A percentile compares a stretch with the other conserved stretches of the same genome.
phyloP scores from a whole-genome alignment of 2,888 invertebrate species.

The Mimumesa dahlbomi region DNA sequence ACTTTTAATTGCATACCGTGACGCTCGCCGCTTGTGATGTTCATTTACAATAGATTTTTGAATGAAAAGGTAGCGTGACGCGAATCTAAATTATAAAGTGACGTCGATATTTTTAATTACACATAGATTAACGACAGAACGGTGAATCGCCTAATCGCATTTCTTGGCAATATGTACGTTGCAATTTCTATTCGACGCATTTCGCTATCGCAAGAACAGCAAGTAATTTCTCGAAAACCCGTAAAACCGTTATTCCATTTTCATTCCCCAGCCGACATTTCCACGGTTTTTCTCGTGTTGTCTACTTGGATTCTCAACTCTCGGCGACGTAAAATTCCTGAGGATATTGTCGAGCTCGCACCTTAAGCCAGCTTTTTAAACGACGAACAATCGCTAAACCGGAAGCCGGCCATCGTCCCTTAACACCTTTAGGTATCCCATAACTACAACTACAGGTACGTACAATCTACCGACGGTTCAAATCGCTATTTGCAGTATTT shows the following conservation, averaged over 20 bases:
- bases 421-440: conserved; percentile 27
- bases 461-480: conserved; percentile 6
- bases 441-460: not conserved
- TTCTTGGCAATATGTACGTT: not conserved
- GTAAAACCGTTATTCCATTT: not conserved
- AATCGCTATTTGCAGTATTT: conserved; percentile 18
- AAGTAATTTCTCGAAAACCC: not conserved
- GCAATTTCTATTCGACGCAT: not conserved
- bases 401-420: conserved; percentile 13
- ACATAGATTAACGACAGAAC: too few species aligned
- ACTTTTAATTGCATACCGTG: too few species aligned
- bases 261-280: not conserved
- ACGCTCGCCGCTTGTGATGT: too few species aligned
- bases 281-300: conserved; percentile 19
- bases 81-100: too few species aligned
- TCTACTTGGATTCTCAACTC: conserved; percentile 30
- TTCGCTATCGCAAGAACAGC: not conserved
- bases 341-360: conserved; percentile 33
- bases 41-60: too few species aligned
- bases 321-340: conserved; percentile 21
- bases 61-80: too few species aligned
- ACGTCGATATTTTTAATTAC: too few species aligned
- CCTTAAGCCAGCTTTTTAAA: conserved; percentile 32
- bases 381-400: conserved; percentile 29
- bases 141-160: too few species aligned